Conservation (phyloP, 2,113 vertebrate species). For the Scalopus aquaticus region DNA sequence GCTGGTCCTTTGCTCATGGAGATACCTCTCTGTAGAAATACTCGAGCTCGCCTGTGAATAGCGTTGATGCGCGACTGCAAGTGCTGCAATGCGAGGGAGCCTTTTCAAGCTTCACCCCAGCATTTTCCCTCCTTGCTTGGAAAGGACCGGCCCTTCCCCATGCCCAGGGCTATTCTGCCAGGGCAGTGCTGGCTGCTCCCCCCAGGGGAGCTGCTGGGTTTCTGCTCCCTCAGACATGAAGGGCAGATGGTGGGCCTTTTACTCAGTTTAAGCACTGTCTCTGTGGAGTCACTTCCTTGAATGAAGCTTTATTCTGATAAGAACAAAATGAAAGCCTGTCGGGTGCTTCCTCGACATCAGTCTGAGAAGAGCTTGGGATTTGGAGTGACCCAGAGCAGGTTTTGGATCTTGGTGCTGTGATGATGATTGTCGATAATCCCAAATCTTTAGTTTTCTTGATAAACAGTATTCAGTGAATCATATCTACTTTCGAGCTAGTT, state of each 20-base stretch:
- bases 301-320: slow-evolving; percentile 30
- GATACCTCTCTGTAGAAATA: background rate
- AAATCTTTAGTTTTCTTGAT: background rate
- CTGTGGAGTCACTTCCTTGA: slow-evolving; percentile 63
- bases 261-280: slow-evolving; percentile 64
- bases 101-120: background rate
- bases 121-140: background rate
- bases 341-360: background rate
- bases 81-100: background rate
- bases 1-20: background rate
- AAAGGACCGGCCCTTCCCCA: slow-evolving; percentile 29
- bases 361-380: background rate
- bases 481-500: background rate
- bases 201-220: background rate
- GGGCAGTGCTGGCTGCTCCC: slow-evolving; percentile 46
- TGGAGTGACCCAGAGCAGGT: background rate
- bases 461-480: background rate
- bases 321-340: slow-evolving; percentile 1
- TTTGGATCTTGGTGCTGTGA: background rate
- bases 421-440: background rate
- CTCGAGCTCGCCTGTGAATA: background rate
- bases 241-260: slow-evolving; percentile 66
- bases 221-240: slow-evolving; percentile 73
- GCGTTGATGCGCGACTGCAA: background rate
- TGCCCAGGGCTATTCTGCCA: background rate